Evolutionary conservation across 2,113 vertebrate genomes (phyloP).

Genomic region (Mustela lutreola): DNA sequence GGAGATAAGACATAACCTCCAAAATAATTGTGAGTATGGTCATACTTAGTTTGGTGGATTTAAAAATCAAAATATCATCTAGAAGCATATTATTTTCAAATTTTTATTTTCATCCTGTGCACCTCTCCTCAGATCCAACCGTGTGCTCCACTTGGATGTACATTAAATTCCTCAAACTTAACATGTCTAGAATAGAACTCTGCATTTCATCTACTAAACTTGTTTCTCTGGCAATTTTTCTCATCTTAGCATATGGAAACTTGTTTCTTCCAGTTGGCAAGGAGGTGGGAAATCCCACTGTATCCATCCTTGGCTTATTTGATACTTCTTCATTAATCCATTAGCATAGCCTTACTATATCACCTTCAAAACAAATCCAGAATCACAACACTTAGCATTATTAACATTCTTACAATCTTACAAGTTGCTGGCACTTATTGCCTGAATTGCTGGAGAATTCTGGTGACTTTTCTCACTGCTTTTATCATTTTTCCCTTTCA

Average conservation of each 20-base stretch:
- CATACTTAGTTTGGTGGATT: neutral
- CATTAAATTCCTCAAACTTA: neutral
- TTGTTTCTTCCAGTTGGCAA: neutral
- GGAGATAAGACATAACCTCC: neutral
- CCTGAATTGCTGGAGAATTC: neutral
- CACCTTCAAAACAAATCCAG: neutral
- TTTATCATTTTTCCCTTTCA: neutral
- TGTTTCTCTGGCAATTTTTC: neutral
- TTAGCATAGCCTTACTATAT: neutral
- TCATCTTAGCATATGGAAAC: neutral
- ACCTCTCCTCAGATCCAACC: neutral
- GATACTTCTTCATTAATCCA: neutral
- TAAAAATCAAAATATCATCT: neutral
- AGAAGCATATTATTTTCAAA: neutral
- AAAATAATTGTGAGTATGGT: neutral
- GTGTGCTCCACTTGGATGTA: neutral
- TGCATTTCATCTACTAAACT: neutral
- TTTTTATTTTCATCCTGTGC: neutral
- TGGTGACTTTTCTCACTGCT: neutral
- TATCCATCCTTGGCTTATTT: neutral
- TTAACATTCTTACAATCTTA: neutral
- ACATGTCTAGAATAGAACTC: neutral
- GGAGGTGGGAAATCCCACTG: fast-evolving
- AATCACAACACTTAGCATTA: neutral
- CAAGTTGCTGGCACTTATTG: neutral